Percentiles rank a stretch among this genome's conserved stretches.
phyloP scores from a whole-genome alignment of 30 jellyfish, hydroid and myxozoan genomes.

The Hydractinia echinata region DNA sequence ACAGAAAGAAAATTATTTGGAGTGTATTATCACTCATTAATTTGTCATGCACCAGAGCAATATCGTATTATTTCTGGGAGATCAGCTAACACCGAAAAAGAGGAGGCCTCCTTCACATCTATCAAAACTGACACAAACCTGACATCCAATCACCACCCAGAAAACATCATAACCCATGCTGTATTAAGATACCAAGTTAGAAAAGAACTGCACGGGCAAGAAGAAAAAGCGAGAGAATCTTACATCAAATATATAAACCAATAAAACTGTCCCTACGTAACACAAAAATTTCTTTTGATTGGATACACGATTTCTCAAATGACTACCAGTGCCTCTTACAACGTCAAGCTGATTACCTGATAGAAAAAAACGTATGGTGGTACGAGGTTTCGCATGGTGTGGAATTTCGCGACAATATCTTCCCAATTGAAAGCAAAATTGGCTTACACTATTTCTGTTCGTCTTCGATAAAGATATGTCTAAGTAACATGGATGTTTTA shows the following conservation, averaged over 20 bases:
- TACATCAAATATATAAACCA: background rate
- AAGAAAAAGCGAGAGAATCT: background rate
- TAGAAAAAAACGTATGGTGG: constrained; percentile 8
- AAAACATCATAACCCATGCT: background rate
- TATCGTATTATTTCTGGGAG: constrained; percentile 14
- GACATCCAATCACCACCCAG: constrained; percentile 8
- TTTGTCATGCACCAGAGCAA: constrained; percentile 10
- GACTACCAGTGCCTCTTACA: constrained; percentile 14
- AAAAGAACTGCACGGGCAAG: background rate
- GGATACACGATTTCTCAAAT: constrained; percentile 2
- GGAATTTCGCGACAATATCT: background rate
- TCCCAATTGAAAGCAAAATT: background rate
- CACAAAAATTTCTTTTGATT: background rate
- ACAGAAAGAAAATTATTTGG: constrained; percentile 17
- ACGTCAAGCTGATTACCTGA: constrained; percentile 4
- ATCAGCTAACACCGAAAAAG: constrained; percentile 19
- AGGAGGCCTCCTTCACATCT: background rate
- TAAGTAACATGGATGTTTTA: background rate
- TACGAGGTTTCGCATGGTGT: background rate
- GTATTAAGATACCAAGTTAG: background rate
- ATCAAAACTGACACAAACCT: background rate
- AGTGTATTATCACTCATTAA: background rate
- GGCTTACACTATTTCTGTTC: constrained; percentile 5
- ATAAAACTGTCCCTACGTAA: background rate
- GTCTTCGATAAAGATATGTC: constrained; percentile 11